phyloP scores from a whole-genome alignment of 2,797 vertebrate species.

The Capromys pilorides region DNA sequence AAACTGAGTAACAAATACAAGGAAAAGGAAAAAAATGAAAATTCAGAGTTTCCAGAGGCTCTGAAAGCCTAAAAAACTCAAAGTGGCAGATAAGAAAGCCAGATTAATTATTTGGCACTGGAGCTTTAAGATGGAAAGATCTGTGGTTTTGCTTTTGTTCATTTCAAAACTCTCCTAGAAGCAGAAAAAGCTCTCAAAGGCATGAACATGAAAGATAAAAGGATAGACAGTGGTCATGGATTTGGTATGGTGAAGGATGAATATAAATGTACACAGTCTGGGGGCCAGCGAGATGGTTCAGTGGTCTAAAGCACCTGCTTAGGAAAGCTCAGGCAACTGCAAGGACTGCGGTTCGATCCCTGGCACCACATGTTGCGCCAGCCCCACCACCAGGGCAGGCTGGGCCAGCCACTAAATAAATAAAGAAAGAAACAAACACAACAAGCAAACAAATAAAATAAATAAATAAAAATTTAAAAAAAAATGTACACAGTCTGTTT shows the following conservation, averaged over 20 bases:
- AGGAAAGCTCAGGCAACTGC: no score
- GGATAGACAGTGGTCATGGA: slow-evolving; percentile 88
- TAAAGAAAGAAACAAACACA: no score
- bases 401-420: no score
- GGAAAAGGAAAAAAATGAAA: slow-evolving; percentile 81
- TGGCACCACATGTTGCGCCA: no score
- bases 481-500: slow-evolving; percentile 74
- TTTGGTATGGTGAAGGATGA: slow-evolving; percentile 89
- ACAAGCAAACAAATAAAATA: no score
- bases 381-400: no score
- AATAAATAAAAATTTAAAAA: no score
- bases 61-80: slow-evolving; percentile 81
- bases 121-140: slow-evolving; percentile 95
- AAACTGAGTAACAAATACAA: slow-evolving; percentile 85
- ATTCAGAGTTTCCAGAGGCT: slow-evolving; percentile 59
- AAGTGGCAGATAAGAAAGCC: slow-evolving; percentile 86
- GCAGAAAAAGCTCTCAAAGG: slow-evolving; percentile 89
- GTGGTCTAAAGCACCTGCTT: no score
- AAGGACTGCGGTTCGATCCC: no score
- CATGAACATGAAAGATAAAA: slow-evolving; percentile 92
- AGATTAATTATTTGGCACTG: slow-evolving; percentile 94
- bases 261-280: slow-evolving; percentile 81
- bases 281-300: no score
- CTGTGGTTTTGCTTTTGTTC: slow-evolving; percentile 93
- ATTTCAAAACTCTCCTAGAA: slow-evolving; percentile 89